Percentiles rank a stretch among this genome's conserved stretches.
Conservation (phyloP, 2,888 invertebrate species). For the Eilema depressum region DNA sequence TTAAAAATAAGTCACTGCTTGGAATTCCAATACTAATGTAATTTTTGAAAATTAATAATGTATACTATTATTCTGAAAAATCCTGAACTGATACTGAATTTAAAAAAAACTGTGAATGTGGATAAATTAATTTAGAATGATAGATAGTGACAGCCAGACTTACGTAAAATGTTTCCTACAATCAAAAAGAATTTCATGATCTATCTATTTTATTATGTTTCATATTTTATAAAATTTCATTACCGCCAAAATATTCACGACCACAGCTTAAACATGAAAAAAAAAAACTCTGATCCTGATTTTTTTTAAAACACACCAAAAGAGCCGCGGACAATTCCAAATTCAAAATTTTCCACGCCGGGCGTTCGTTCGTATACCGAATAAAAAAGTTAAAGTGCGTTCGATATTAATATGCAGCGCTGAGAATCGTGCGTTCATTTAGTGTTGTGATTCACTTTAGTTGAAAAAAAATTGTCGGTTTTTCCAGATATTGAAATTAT, state of each 20-base stretch:
- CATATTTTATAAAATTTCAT: conserved; percentile 37
- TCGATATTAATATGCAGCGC: conserved; percentile 53
- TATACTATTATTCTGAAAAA: too few species aligned
- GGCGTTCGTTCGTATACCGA: conserved; percentile 50
- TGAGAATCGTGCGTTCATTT: conserved; percentile 36
- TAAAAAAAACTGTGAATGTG: too few species aligned
- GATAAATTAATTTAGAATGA: too few species aligned
- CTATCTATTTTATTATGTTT: background rate
- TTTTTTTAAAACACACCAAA: conserved; percentile 52
- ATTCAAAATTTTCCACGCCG: conserved; percentile 59
- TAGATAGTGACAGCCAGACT: background rate
- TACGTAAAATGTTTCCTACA: background rate
- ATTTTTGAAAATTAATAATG: background rate
- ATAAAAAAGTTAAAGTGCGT: conserved; percentile 53
- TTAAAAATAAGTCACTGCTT: background rate
- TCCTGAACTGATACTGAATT: too few species aligned
- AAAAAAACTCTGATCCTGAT: conserved; percentile 30
- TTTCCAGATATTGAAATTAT: background rate
- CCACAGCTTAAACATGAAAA: conserved; percentile 37
- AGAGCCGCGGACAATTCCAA: conserved; percentile 57
- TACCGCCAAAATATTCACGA: conserved; percentile 44
- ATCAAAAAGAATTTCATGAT: background rate
- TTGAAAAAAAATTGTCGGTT: conserved; percentile 10
- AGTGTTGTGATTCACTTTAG: conserved; percentile 17
- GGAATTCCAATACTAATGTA: background rate